These are phyloP conservation scores for Malacosoma neustria DNA, from an alignment of 2,888 invertebrate genomes.

Conservation along the genomic window DNA sequence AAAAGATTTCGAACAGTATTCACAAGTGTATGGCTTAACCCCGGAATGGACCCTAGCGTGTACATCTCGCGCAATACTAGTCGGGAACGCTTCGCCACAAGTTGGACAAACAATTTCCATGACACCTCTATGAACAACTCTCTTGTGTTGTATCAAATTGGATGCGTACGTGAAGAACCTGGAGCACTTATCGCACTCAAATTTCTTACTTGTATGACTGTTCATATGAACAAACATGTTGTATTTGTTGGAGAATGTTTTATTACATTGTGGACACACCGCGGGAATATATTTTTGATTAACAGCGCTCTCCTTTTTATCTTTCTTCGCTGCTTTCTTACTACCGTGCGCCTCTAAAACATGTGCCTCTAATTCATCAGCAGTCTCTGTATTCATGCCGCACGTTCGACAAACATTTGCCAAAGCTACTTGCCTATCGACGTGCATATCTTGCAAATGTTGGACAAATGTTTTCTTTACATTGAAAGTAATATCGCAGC, in stretches of 20 bases:
- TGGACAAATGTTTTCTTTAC: conserved; percentile 26
- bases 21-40: conserved; percentile 54
- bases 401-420: conserved; percentile 30
- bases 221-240: conserved; percentile 59
- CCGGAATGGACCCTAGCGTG: conserved; percentile 62
- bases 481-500: conserved; percentile 29
- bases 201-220: conserved; percentile 33
- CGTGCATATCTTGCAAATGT: conserved; percentile 38
- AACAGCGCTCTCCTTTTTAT: conserved; percentile 16
- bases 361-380: conserved; percentile 19
- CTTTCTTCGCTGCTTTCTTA: conserved; percentile 8
- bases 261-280: conserved; percentile 62
- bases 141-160: conserved; percentile 54
- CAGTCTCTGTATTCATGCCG: conserved; percentile 20
- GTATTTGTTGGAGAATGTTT: conserved; percentile 63
- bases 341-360: conserved; percentile 18
- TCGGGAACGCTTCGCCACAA: conserved; percentile 66
- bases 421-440: conserved; percentile 4
- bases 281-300: conserved; percentile 49
- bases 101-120: conserved; percentile 48
- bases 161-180: conserved; percentile 56
- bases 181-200: conserved; percentile 54
- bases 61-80: conserved; percentile 42
- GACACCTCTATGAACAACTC: conserved; percentile 49
- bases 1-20: conserved; percentile 45